Evolutionary conservation across 2,888 invertebrate species (phyloP).

Genomic region (Terebella lapidaria): DNA sequence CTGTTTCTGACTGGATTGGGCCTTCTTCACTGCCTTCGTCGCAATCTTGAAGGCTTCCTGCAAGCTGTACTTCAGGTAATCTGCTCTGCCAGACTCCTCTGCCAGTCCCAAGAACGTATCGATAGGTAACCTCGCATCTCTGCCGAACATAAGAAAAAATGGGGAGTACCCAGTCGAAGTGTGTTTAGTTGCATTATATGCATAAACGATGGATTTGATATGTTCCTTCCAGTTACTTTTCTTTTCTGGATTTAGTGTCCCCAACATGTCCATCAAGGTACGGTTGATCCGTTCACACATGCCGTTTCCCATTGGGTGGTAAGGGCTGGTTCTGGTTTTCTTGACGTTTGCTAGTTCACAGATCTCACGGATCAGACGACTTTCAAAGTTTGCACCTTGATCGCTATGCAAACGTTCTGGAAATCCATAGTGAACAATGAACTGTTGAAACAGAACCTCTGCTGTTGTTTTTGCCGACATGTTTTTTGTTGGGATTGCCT

Average conservation of each 20-base stretch:
- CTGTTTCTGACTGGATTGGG: too few relatives aligned
- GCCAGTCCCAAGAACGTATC: too few relatives aligned
- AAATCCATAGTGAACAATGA: too few relatives aligned
- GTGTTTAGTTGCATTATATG: neutral
- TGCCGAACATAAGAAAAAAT: too few relatives aligned
- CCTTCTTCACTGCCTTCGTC: too few relatives aligned
- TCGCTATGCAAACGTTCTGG: too few relatives aligned
- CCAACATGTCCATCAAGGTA: neutral
- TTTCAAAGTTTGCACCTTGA: neutral
- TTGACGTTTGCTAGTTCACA: neutral
- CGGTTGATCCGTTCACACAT: neutral
- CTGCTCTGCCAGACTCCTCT: too few relatives aligned
- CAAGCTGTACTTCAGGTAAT: too few relatives aligned
- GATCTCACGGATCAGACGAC: neutral
- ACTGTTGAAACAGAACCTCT: neutral
- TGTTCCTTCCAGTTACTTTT: conserved; percentile 3
- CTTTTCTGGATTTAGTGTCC: neutral
- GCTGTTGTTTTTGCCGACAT: neutral
- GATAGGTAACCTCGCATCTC: too few relatives aligned
- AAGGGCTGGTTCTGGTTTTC: conserved; percentile 4
- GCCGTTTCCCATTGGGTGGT: conserved; percentile 3
- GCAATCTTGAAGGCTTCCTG: too few relatives aligned
- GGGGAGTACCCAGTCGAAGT: neutral
- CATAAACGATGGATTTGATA: neutral
- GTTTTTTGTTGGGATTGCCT: neutral